Conservation (phyloP, 2,797 vertebrate species). For the Hafferia zeledoni region DNA sequence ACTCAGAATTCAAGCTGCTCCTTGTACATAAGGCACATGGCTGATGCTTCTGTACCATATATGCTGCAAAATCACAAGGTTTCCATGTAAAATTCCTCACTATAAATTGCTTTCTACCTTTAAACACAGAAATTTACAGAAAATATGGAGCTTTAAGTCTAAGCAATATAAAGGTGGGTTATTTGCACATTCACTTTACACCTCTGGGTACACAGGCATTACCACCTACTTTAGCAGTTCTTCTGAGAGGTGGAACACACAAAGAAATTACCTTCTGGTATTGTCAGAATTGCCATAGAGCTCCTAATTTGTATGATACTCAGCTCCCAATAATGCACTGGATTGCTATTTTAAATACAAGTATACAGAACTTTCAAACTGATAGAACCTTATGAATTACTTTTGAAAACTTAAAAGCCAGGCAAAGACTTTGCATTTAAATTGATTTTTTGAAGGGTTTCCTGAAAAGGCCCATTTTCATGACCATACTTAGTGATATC, state of each 20-base stretch:
- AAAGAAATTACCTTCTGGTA: neutral
- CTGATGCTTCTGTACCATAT: neutral
- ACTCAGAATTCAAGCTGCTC: neutral
- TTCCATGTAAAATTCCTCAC: neutral
- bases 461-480: constrained; percentile 29
- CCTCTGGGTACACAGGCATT: neutral
- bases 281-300: neutral
- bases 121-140: neutral
- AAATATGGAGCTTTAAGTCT: neutral
- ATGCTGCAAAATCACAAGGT: accelerated
- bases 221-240: neutral
- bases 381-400: neutral
- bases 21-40: neutral
- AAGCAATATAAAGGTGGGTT: neutral
- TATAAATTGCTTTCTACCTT: neutral
- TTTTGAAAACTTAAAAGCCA: constrained; percentile 23
- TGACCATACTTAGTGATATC: constrained; percentile 31
- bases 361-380: neutral
- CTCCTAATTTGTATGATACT: neutral
- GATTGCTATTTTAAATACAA: neutral
- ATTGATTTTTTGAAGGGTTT: constrained; percentile 47
- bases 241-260: neutral
- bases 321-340: neutral
- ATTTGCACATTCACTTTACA: neutral
- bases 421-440: constrained; percentile 55